These are phyloP conservation scores for Microctenopoma lineatum DNA, from an alignment of 2,797 vertebrate genomes.

Conservation along the genomic window DNA sequence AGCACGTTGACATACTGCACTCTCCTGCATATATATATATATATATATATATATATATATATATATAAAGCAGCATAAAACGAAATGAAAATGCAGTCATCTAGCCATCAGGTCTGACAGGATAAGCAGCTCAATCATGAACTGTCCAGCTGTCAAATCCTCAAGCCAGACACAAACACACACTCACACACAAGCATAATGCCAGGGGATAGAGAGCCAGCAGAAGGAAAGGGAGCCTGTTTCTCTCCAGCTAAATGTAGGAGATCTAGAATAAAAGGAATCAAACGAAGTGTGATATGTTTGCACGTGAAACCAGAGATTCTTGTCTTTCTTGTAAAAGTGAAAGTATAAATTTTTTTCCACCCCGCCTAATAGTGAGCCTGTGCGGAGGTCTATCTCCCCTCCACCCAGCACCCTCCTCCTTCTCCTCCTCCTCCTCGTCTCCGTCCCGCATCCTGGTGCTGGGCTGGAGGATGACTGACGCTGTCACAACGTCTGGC, in stretches of 20 bases:
- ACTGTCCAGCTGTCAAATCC: conserved; percentile 60
- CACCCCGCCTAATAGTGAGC: conserved; percentile 30
- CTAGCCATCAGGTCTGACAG: conserved; percentile 56
- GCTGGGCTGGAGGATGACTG: conserved; percentile 79
- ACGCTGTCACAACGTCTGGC: conserved; percentile 81
- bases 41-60: too few species aligned
- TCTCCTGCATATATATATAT: conserved; percentile 13
- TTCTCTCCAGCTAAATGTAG: too few species aligned
- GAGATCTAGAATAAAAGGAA: conserved; percentile 3
- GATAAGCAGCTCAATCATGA: conserved; percentile 71
- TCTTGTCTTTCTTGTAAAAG: conserved; percentile 12
- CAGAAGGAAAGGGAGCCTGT: neutral
- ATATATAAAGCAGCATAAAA: conserved; percentile 58
- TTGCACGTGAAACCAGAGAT: conserved; percentile 17
- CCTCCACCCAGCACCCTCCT: neutral
- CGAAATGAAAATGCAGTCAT: conserved; percentile 60
- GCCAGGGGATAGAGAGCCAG: conserved; percentile 32
- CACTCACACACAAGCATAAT: conserved; percentile 22
- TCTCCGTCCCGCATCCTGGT: conserved; percentile 59
- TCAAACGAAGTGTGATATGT: neutral
- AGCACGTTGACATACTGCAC: conserved; percentile 46
- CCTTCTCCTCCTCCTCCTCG: conserved; percentile 34
- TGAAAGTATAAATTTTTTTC: conserved; percentile 12
- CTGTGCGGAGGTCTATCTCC: conserved; percentile 44
- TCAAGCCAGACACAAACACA: conserved; percentile 25